Base-by-base conservation (phyloP, 2,113 vertebrate species). In the Cryptomyrus ogoouensis region DNA sequence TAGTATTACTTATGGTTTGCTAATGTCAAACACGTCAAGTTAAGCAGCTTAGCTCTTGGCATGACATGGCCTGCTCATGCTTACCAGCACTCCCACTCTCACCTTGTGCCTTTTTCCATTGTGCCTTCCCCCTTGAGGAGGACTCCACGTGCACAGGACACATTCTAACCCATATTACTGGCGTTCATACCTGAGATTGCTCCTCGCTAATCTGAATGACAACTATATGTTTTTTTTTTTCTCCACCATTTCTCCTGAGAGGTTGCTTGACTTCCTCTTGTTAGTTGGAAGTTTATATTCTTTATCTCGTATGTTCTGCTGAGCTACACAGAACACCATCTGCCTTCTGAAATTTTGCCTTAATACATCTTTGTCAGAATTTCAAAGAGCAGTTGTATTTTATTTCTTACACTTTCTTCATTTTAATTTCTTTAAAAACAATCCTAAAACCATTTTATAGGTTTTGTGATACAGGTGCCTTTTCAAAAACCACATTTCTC, bases 241-340 rank as follows among this genome's bases (percentile, higher is more conserved):
- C 31, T 19, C 31, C 86, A 31, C 17, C 6, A 39, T 42, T 62
- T 42, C 12, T 62, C 21, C 24, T 42, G 24, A 47, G 44, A n/a
- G 10, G 13, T 66, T 46, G 9, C 21, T 44, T 74, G 56, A n/a
- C 27, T 50, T 53, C 62, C 49, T 77, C 53, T 35, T 47, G 46
- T 44, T 84, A 84, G 83, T 9, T 47, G 80, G 83, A 46, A 44
- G 44, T 62, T 7, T 44, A 24, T 80, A 80, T 83, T 42, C 84
- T 87, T 87, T 24, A 39, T 53, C 39, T 49, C 39, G 44, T 66
- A 52, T 77, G 27, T 86, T 83, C 62, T 91, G 90, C 90, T 87
- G 83, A 91, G 84, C n/a, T 66, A 62, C 49, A 83, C 90, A 87
- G 66, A 88, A 87, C 85, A 62, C 15, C 62, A 70, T 49, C 84